phyloP scores from a whole-genome alignment of 37 sponge, comb jelly and placozoan genomes.

The Beroe forskalii region DNA sequence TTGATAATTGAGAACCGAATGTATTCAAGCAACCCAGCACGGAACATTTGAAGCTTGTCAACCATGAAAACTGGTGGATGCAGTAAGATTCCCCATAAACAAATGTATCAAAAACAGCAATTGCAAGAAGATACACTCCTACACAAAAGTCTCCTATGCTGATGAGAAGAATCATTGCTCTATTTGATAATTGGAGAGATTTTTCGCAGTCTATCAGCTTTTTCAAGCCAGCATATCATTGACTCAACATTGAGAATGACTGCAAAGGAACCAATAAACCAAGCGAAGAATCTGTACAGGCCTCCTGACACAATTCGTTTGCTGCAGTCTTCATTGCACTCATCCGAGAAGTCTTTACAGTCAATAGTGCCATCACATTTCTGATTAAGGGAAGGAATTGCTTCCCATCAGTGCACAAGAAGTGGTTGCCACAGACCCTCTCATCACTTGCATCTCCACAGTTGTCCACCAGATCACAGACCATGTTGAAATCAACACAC shows the following conservation, averaged over 20 bases:
- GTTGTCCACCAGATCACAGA: background rate
- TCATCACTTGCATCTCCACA: conserved; percentile 9
- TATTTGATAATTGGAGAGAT: background rate
- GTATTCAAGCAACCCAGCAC: background rate
- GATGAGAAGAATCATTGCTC: conserved; percentile 1
- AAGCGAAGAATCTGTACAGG: background rate
- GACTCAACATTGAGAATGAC: background rate
- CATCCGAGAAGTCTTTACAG: background rate
- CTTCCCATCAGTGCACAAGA: background rate
- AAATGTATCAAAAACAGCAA: background rate
- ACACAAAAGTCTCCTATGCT: background rate
- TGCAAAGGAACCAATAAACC: background rate
- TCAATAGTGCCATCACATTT: background rate
- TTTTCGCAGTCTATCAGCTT: background rate
- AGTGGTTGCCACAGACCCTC: background rate
- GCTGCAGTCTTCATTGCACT: conserved; percentile 5
- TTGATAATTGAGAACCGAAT: background rate
- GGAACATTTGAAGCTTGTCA: background rate
- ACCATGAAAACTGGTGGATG: background rate
- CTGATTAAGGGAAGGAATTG: background rate
- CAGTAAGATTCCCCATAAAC: background rate
- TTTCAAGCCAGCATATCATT: background rate
- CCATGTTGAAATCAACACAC: background rate
- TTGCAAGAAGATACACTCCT: background rate
- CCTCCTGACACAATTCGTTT: background rate